Conservation (phyloP, 2,797 vertebrate genomes). For the Anomalospiza imberbis region DNA sequence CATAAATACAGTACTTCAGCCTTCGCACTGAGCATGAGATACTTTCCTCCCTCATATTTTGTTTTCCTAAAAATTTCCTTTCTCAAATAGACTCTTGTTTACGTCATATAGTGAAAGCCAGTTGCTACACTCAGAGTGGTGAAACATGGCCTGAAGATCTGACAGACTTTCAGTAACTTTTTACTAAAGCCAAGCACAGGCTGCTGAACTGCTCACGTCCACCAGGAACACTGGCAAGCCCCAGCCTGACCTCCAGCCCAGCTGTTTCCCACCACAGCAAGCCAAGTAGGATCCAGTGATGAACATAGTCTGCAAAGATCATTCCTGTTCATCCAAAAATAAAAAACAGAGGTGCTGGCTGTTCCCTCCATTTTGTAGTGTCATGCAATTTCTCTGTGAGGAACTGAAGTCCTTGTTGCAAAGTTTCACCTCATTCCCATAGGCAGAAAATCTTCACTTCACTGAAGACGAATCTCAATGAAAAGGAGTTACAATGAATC, state of each 20-base stretch:
- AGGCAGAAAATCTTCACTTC: not conserved
- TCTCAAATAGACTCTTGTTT: not conserved
- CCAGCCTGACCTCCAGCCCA: not conserved
- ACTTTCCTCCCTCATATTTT: not conserved
- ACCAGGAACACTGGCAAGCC: not conserved
- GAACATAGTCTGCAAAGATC: rapidly evolving
- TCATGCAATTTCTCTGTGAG: not conserved
- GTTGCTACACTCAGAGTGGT: not conserved
- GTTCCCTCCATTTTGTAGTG: not conserved
- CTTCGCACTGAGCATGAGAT: not conserved
- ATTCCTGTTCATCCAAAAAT: not conserved
- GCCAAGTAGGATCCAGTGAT: not conserved
- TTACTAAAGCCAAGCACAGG: not conserved
- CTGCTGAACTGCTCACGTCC: not conserved
- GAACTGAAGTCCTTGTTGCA: not conserved
- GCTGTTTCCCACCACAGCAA: not conserved
- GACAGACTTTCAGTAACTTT: not conserved
- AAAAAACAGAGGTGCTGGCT: not conserved
- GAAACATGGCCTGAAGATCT: not conserved
- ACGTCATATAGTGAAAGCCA: not conserved
- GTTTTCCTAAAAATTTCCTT: not conserved
- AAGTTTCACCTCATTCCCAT: not conserved
- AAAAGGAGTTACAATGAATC: not conserved
- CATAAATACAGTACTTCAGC: not conserved
- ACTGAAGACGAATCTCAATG: not conserved